Evolutionary conservation across 2,888 invertebrate genomes (phyloP).

Genomic region (Hermaeophaga mercurialis): DNA sequence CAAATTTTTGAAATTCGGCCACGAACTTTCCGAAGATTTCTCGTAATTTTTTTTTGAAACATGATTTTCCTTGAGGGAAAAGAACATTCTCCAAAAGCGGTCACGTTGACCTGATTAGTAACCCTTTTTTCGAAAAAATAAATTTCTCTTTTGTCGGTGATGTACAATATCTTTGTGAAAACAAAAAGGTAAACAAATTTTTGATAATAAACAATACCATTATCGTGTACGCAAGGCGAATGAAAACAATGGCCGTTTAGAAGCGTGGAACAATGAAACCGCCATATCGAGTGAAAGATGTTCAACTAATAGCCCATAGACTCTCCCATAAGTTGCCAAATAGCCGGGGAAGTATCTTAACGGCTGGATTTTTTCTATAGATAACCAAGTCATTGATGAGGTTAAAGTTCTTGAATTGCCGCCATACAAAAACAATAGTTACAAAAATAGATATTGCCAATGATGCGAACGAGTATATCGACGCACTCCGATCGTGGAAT

Average conservation of each 20-base stretch:
- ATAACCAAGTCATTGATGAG: constrained; percentile 26
- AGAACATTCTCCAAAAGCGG: no score
- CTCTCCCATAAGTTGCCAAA: constrained; percentile 14
- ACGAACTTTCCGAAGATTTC: no score
- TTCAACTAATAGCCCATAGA: constrained; percentile 14
- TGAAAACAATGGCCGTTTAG: constrained; percentile 15
- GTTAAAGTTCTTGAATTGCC: constrained; percentile 29
- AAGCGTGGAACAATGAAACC: constrained; percentile 16
- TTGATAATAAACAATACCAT: constrained; percentile 2
- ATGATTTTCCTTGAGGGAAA: no score
- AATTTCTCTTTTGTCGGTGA: background rate
- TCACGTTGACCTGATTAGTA: no score
- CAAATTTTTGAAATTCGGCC: no score
- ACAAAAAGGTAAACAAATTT: background rate
- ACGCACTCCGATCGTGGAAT: no score
- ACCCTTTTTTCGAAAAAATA: no score
- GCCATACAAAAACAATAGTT: constrained; percentile 16
- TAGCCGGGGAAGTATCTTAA: constrained; percentile 15
- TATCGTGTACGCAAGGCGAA: constrained; percentile 1
- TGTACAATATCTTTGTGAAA: background rate
- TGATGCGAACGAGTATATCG: no score
- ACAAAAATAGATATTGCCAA: constrained; percentile 32
- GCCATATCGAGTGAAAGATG: constrained; percentile 16
- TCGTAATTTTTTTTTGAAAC: no score
- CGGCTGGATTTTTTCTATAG: constrained; percentile 12